Evolutionary conservation across 2,797 vertebrate genomes (phyloP).

Genomic region (Bufotes viridis): DNA sequence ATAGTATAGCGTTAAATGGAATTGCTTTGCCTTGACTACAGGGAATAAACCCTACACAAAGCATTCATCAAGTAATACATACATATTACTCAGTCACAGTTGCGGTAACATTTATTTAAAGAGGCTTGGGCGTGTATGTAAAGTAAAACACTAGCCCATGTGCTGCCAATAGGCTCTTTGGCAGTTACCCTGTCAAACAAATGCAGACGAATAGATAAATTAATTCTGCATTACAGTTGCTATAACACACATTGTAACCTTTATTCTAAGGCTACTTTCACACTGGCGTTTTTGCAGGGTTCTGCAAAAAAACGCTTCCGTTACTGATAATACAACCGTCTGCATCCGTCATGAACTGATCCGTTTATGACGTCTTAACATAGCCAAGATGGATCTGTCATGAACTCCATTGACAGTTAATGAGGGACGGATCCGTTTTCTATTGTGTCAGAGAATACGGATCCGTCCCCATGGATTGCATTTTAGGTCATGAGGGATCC

Average conservation of each 20-base stretch:
- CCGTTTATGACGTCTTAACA: too few relatives aligned
- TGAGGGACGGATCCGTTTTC: too few relatives aligned
- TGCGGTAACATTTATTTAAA: background rate
- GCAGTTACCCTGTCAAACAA: background rate
- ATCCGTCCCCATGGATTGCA: too few relatives aligned
- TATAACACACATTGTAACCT: background rate
- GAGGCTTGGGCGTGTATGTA: background rate
- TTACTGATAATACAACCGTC: too few relatives aligned
- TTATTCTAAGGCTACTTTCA: background rate
- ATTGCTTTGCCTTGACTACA: background rate
- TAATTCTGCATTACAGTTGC: background rate
- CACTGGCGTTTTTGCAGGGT: too few relatives aligned
- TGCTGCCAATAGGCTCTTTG: background rate
- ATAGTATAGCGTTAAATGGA: background rate
- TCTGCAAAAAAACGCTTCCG: too few relatives aligned
- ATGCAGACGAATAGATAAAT: background rate
- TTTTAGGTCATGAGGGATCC: too few relatives aligned
- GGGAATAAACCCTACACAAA: background rate
- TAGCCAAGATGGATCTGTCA: too few relatives aligned
- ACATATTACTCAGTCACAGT: constrained; percentile 6
- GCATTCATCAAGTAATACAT: background rate
- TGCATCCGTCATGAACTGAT: too few relatives aligned
- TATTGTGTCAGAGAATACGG: too few relatives aligned
- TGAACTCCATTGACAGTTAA: too few relatives aligned
- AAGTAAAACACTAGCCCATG: background rate